phyloP scores from a whole-genome alignment of 2,888 invertebrate genomes.

The Hyposoter dolosus region DNA sequence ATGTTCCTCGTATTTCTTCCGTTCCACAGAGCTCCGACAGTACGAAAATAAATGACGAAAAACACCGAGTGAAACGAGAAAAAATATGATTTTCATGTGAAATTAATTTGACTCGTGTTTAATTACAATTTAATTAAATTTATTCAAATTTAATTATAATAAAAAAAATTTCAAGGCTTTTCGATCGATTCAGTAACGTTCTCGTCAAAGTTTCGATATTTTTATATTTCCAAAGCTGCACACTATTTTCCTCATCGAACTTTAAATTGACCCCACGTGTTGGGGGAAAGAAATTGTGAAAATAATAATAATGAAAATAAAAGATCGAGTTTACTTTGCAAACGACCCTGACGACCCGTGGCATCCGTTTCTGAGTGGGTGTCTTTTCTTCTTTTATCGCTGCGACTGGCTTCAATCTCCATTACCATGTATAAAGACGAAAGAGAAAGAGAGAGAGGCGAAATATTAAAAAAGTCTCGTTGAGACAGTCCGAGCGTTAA shows the following conservation, averaged over 20 bases:
- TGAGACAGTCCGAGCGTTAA: slow-evolving; percentile 75
- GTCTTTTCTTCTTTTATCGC: slow-evolving; percentile 64
- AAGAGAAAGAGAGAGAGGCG: slow-evolving; percentile 3
- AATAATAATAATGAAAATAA: slow-evolving; percentile 42
- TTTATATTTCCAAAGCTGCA: slow-evolving; percentile 4
- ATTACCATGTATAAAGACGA: slow-evolving; percentile 25
- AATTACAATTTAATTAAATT: slow-evolving; percentile 4
- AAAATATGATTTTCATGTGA: background rate
- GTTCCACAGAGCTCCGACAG: background rate
- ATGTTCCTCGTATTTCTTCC: background rate
- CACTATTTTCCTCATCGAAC: background rate
- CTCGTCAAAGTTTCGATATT: background rate
- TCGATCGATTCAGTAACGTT: background rate
- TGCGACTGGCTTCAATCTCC: slow-evolving; percentile 29
- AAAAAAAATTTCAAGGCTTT: background rate
- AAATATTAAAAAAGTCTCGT: slow-evolving; percentile 68
- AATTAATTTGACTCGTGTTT: background rate
- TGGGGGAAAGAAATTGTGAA: slow-evolving; percentile 33
- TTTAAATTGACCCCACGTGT: background rate
- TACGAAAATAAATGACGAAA: background rate
- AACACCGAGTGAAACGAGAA: background rate
- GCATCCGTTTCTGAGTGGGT: slow-evolving; percentile 77
- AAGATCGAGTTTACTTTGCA: slow-evolving; percentile 58
- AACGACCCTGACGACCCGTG: slow-evolving; percentile 77
- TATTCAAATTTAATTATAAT: slow-evolving; percentile 9